A percentile compares a stretch with the other conserved stretches of the same genome.
These are phyloP conservation scores for Acanthiza pusilla DNA, from an alignment of 2,797 vertebrate species.

Conservation along the genomic window DNA sequence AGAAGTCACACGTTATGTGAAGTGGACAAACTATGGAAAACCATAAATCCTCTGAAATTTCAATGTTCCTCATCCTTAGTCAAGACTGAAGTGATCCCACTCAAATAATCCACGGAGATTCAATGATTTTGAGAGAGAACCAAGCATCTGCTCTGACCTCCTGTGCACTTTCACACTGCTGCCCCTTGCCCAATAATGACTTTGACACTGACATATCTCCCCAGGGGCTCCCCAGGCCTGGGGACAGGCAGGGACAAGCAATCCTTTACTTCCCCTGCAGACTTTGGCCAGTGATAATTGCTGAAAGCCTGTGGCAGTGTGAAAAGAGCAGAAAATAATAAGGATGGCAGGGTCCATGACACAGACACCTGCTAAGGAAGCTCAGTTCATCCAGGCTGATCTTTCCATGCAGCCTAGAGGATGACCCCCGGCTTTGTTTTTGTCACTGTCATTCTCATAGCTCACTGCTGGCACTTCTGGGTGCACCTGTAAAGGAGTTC, in stretches of 20 bases:
- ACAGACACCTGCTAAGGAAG: neutral
- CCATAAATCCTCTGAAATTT: neutral
- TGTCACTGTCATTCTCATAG: neutral
- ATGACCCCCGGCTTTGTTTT: neutral
- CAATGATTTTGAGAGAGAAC: neutral
- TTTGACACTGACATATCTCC: neutral
- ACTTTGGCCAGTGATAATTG: neutral
- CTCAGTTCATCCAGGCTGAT: neutral
- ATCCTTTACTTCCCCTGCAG: neutral
- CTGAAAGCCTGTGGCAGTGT: conserved; percentile 14
- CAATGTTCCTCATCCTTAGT: neutral
- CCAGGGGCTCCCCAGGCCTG: neutral
- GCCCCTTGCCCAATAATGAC: neutral
- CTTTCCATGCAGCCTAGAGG: neutral
- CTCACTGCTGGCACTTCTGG: neutral
- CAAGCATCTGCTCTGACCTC: neutral
- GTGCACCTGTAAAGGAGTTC: neutral
- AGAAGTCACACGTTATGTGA: neutral
- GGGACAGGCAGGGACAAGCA: neutral
- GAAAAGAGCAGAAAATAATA: conserved; percentile 35
- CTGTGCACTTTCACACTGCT: neutral
- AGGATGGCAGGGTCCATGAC: neutral
- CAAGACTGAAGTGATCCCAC: neutral
- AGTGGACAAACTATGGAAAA: neutral
- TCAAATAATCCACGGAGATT: neutral